phyloP scores from a whole-genome alignment of 1,140 invertebrate species.

The Nephotettix cincticeps region DNA sequence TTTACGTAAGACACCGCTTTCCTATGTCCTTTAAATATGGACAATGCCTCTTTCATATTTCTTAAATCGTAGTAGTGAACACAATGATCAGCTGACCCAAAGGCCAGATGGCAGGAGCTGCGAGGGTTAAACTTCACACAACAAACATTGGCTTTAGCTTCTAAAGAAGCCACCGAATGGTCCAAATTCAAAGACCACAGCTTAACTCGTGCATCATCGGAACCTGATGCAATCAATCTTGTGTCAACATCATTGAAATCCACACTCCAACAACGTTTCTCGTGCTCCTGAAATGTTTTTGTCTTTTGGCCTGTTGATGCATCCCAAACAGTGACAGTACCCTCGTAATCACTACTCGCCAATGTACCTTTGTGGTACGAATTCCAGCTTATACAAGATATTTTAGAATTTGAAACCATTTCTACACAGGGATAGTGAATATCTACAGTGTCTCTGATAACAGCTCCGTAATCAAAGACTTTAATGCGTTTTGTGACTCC shows the following conservation, averaged over 20 bases:
- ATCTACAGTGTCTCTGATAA: slow-evolving; percentile 79
- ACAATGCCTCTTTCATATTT: slow-evolving; percentile 78
- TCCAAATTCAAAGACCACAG: slow-evolving; percentile 89
- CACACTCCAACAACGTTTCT: slow-evolving; percentile 95
- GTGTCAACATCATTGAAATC: slow-evolving; percentile 95
- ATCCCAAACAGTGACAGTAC: slow-evolving; percentile 93
- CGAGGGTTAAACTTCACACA: slow-evolving; percentile 95
- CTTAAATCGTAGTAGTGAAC: slow-evolving; percentile 96
- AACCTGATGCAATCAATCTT: slow-evolving; percentile 87
- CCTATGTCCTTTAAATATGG: slow-evolving; percentile 87
- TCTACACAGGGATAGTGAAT: slow-evolving; percentile 92
- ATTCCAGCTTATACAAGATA: slow-evolving; percentile 95
- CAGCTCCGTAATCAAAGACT: slow-evolving; percentile 86
- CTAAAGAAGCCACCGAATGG: slow-evolving; percentile 82
- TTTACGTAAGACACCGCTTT: slow-evolving; percentile 97
- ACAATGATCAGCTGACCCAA: slow-evolving; percentile 95
- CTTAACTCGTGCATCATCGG: slow-evolving; percentile 93
- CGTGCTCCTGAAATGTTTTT: slow-evolving; percentile 84
- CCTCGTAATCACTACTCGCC: slow-evolving; percentile 95
- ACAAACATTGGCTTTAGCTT: slow-evolving; percentile 93
- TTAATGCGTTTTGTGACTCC: slow-evolving; percentile 96
- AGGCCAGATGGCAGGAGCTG: slow-evolving; percentile 83
- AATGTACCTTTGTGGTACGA: slow-evolving; percentile 87
- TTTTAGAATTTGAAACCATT: slow-evolving; percentile 93
- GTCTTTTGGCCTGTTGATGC: slow-evolving; percentile 74